Evolutionary conservation across 1,140 invertebrate genomes (phyloP), one percentile per base, ranked within the genome.

Genomic region (Vollenhovia emeryi): DNA sequence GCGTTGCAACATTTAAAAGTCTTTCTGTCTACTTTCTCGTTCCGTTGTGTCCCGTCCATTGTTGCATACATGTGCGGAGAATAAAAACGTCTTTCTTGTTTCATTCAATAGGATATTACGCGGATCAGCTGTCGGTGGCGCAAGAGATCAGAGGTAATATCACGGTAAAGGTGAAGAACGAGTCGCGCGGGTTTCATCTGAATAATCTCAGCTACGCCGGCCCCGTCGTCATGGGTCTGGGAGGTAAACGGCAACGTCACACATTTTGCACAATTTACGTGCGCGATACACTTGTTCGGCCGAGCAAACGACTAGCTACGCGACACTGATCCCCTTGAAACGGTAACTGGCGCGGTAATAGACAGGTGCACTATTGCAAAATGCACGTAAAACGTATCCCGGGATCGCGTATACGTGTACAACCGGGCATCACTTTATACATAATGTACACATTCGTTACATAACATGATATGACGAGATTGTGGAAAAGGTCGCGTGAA

Each of bases 201-300:
- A 98, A 98, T 94, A 98, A 99, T 92, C 95, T 99, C 1, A 98
- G 98, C 0, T 98, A 98, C 91, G 98, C 98, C 3, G 98, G 98
- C 9, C 98, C 98, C 9, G 98, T 98, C 83, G 97, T 99, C 33
- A 98, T 99, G 98, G 98, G 98, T 48, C 96, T 98, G 50, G 98
- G 98, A 95, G 98, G 97, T 97, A 96, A n/a, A 95, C 50, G 84
- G 7, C 74, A 68, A 86, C 15, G 84, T 75, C 69, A 85, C 73
- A 74, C 27, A 33, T 45, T 45, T 45, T 40, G 11, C 36, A 62
- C 2, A 64, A 59, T 69, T 64, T 74, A 76, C 64, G 0, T 24
- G 11, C 33, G 7, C 13, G n/a, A 66, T 48, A 36, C 40, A 71
- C 48, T 24, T 33, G 40, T 43, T 36, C 13, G 13, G 45, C 36